Percentiles rank a stretch among this genome's conserved stretches.
Conservation (phyloP, 2,888 invertebrate genomes). For the Drepanosiphum platanoidis region DNA sequence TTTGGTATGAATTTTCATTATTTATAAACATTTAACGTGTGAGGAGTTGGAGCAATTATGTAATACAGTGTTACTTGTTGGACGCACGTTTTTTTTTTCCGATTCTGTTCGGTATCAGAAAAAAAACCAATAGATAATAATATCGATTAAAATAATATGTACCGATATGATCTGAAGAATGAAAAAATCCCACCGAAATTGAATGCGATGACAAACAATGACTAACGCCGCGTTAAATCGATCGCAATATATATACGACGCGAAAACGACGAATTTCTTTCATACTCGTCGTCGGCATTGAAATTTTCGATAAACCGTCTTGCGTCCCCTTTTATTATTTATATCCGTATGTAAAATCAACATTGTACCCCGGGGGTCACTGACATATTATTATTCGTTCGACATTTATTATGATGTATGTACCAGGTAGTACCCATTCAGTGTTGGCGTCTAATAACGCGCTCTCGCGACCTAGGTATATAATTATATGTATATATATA, state of each 20-base stretch:
- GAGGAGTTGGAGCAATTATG: neutral
- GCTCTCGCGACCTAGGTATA: neutral
- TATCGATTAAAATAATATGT: neutral
- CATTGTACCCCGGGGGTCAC: slow-evolving; percentile 1
- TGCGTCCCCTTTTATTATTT: neutral
- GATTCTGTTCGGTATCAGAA: neutral
- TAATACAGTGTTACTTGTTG: neutral
- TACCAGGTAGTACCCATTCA: too few relatives aligned
- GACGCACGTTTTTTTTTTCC: neutral
- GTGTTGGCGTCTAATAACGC: neutral
- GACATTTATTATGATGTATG: neutral
- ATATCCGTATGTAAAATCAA: slow-evolving; percentile 29
- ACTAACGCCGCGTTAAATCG: too few relatives aligned
- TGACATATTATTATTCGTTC: slow-evolving; percentile 13
- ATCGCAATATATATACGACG: too few relatives aligned
- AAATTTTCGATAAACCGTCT: neutral
- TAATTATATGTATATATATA: neutral
- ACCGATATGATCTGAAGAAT: neutral
- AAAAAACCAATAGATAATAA: neutral
- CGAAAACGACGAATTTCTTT: neutral
- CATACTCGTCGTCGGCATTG: neutral
- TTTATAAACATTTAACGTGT: neutral
- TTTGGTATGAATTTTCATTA: neutral
- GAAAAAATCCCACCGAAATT: neutral
- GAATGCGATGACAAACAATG: neutral